phyloP scores from a whole-genome alignment of 2,113 vertebrate species.

The Sitta europaea region DNA sequence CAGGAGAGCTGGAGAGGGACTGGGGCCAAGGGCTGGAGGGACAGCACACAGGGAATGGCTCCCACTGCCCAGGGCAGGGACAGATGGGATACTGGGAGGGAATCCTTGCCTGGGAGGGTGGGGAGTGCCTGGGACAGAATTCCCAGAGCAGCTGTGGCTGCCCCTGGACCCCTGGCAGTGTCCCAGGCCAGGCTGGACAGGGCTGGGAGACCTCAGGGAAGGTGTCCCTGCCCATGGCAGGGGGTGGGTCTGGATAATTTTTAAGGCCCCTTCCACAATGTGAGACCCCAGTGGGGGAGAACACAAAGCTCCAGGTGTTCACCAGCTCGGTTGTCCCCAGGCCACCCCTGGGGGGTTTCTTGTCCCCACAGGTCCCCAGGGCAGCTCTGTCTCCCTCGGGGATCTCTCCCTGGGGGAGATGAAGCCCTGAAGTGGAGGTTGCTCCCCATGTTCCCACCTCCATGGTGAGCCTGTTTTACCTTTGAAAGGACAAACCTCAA shows the following conservation, averaged over 20 bases:
- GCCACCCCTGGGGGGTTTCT: not conserved
- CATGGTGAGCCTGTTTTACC: not conserved
- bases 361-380: not conserved
- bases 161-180: not conserved
- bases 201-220: too few species aligned
- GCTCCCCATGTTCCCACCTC: not conserved
- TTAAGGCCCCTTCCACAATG: not conserved
- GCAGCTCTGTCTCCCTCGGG: not conserved
- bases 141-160: not conserved
- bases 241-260: not conserved
- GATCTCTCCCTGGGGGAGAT: not conserved
- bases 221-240: not conserved
- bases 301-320: not conserved
- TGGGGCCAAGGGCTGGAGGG: not conserved
- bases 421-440: not conserved
- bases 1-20: not conserved
- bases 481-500: not conserved
- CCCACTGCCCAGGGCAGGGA: not conserved
- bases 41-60: not conserved
- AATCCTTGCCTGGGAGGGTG: not conserved
- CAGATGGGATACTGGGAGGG: not conserved
- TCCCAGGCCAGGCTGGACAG: rapidly evolving
- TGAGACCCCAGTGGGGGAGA: rapidly evolving
- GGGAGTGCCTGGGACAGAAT: rapidly evolving
- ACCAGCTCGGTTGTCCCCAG: not conserved